phyloP scores from a whole-genome alignment of 2,888 invertebrate species.

The Nymphalis polychloros region DNA sequence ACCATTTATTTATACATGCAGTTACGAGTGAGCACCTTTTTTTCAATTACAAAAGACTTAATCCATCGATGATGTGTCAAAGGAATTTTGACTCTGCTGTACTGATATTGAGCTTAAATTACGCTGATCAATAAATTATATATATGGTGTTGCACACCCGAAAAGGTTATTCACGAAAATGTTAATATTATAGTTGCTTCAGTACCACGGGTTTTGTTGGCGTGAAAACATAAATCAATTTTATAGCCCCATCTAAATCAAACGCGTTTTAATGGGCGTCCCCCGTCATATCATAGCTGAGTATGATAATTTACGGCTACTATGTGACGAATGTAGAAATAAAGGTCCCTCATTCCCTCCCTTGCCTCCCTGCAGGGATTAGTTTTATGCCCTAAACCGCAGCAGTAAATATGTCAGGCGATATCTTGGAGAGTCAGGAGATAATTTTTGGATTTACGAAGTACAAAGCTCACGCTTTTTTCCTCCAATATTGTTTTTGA shows the following conservation, averaged over 20 bases:
- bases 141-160: conserved; percentile 63
- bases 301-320: conserved; percentile 82
- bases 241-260: conserved; percentile 83
- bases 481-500: conserved; percentile 50
- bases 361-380: conserved; percentile 59
- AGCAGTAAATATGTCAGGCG: conserved; percentile 79
- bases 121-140: conserved; percentile 41
- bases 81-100: conserved; percentile 41
- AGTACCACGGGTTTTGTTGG: conserved; percentile 81
- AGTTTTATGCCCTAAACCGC: conserved; percentile 70
- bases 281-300: conserved; percentile 82
- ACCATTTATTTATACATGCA: conserved; percentile 60
- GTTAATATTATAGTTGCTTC: conserved; percentile 82
- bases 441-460: conserved; percentile 79
- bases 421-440: conserved; percentile 73
- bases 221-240: conserved; percentile 83
- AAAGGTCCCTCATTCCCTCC: conserved; percentile 69
- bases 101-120: conserved; percentile 43
- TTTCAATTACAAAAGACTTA: conserved; percentile 76
- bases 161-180: conserved; percentile 81
- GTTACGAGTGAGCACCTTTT: conserved; percentile 72
- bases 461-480: conserved; percentile 48
- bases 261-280: conserved; percentile 83
- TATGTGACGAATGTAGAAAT: conserved; percentile 83
- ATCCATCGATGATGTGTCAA: conserved; percentile 47